Percentiles rank a stretch among this genome's conserved stretches.
These are phyloP conservation scores for Acleris cristana DNA, from an alignment of 2,888 invertebrate species.

Conservation along the genomic window DNA sequence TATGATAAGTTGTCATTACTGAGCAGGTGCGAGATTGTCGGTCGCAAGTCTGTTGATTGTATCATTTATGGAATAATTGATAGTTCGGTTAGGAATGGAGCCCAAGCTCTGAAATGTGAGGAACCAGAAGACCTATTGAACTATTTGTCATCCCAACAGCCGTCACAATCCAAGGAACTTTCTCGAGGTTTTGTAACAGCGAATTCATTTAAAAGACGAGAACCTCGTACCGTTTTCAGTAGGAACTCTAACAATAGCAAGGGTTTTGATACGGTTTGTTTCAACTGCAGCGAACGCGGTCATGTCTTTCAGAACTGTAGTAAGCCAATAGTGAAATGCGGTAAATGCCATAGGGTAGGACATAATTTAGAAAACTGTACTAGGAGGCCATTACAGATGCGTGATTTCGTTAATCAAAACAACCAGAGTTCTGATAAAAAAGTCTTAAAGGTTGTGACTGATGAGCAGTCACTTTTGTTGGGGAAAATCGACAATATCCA, in stretches of 20 bases:
- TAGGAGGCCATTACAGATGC: conserved; percentile 3
- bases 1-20: conserved; percentile 40
- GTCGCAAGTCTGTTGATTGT: conserved; percentile 43
- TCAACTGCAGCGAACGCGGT: conserved; percentile 16
- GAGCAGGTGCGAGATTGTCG: conserved; percentile 41
- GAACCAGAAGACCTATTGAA: too few species aligned
- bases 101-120: too few species aligned
- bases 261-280: conserved; percentile 6
- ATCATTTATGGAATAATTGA: neutral
- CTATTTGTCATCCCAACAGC: neutral
- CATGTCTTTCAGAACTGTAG: conserved; percentile 21
- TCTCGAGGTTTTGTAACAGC: neutral
- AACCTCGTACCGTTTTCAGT: neutral
- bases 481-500: neutral
- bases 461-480: neutral
- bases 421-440: neutral
- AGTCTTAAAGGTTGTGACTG: neutral
- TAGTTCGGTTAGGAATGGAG: too few species aligned
- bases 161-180: neutral
- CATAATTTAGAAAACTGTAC: conserved; percentile 5
- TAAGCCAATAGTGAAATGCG: conserved; percentile 23
- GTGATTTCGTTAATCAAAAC: neutral
- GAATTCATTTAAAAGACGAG: neutral
- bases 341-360: conserved; percentile 18
- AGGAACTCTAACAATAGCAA: neutral